phyloP scores from a whole-genome alignment of 2,113 vertebrate genomes.

The Oreotragus oreotragus region DNA sequence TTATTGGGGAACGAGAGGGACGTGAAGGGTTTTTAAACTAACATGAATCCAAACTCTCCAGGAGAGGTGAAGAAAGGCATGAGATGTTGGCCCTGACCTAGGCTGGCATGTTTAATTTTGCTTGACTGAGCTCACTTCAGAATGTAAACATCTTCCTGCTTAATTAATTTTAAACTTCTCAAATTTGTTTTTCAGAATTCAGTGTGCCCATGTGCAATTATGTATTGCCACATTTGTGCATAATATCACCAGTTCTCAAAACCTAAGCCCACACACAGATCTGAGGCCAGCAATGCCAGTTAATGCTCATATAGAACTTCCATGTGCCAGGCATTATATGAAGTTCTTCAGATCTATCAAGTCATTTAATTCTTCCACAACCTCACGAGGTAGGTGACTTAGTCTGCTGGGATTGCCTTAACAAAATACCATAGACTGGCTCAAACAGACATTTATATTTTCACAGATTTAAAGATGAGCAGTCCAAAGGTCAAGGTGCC shows the following conservation, averaged over 20 bases:
- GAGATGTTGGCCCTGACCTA: not conserved
- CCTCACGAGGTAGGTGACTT: not conserved
- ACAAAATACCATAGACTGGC: not conserved
- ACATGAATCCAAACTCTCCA: conserved; percentile 35
- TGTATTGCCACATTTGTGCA: not conserved
- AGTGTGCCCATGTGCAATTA: not conserved
- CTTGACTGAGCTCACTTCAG: not conserved
- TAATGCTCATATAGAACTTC: not conserved
- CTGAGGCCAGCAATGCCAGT: not conserved
- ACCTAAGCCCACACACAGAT: not conserved
- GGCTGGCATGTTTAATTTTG: not conserved
- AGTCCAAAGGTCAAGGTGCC: not conserved
- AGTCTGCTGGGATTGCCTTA: not conserved
- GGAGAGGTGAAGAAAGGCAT: not conserved
- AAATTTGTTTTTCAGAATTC: not conserved
- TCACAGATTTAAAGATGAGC: not conserved
- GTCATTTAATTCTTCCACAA: not conserved
- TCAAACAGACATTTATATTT: not conserved
- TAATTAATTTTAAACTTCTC: conserved; percentile 6
- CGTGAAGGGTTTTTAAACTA: conserved; percentile 9
- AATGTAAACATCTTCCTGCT: not conserved
- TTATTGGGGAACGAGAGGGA: not conserved
- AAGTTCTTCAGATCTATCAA: not conserved
- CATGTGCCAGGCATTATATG: accelerated
- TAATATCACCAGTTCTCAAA: not conserved